Evolutionary conservation across 2,113 vertebrate genomes (phyloP), one percentile per base, ranked within the genome.

Genomic region (Onychostruthus taczanowskii): DNA sequence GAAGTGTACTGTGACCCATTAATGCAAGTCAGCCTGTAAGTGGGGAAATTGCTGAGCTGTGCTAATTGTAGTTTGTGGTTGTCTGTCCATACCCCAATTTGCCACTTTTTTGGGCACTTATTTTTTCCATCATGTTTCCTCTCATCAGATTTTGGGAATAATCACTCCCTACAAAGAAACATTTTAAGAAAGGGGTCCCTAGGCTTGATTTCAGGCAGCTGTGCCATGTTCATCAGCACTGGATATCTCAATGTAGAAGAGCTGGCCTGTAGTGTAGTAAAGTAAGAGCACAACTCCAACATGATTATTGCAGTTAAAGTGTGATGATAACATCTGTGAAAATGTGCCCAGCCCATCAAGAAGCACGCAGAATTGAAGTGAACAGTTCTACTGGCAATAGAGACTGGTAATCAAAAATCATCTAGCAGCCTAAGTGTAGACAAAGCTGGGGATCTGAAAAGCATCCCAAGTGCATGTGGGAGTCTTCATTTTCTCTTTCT

Each of bases 281-380:
- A 89, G 73, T 63, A 89, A 80, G 53, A 91, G 37, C 55, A 72
- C 61, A 67, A 49, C 49, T 84, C 59, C 78, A 89, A 64, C 28
- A 47, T 79, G 56, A 84, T 73, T 83, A 91, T 76, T 90, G 53
- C 88, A 89, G 85, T 59, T 84, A 35, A 73, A 85, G 35, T 70
- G 84, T 91, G 90, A 68, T 78, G 88, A 94, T 41, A 66, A 33
- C 46, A 89, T 63, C 86, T 95, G 90, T 94, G 94, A 96, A 93
- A 91, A 84, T 86, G 64, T 47, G 83, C 90, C 88, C 43, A 94
- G 62, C 73, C 59, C 67, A 74, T 92, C 93, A 96, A 89, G 83
- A 59, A 89, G 47, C 59, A 67, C 2, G 7, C 47, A 91, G 91
- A 83, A 95, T 58, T 91, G 62, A 95, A 96, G 68, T 41, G 82